Evolutionary conservation across 2,888 invertebrate species (phyloP), one percentile per base, ranked within the genome.

Genomic region (Phaedon cochleariae): DNA sequence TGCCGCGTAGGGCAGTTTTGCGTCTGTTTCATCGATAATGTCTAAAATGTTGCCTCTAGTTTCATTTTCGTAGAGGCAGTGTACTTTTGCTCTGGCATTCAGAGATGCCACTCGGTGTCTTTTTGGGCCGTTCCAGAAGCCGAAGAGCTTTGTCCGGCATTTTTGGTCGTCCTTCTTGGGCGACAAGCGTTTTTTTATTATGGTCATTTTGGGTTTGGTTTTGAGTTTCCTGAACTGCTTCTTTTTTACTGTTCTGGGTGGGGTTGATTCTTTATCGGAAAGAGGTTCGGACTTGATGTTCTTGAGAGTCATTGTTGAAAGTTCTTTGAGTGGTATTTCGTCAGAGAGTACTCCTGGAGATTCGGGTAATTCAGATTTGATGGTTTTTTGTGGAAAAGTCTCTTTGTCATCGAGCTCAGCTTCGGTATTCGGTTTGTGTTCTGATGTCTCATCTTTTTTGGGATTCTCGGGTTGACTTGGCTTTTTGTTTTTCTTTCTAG

Each of bases 31-130:
- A 45, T 76, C 71, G 26, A 76, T 70, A 34, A 73, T 76, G 31
- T 86, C 87, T 12, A 86, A 79, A 59, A 91, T 87, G 66, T 90
- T 91, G 0, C 90, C 90, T 55, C 92, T 86, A 57, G 92, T 90
- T 84, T 95, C 95, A 80, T 95, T 95, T 83, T 95, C 95, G 78
- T 95, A 95, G 21, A 96, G 86, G 78, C 95, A 95, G 81, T 95
- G 95, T 1, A 96, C 95, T 85, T 95, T 95, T 22, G 95, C 95
- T 73, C 93, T 82, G 0, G 96, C 96, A 80, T 96, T 96, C 29
- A 96, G 83, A 1, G 95, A 95, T 37, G 96, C 96, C 83, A 95
- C 94, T 71, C 96, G 88, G 79, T 93, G 93, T 49, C 92, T 87
- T 82, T 94, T 94, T 21, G 93, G 92, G 0, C 92, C 92, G 70